These are phyloP conservation scores for Aurelia aurita DNA, from an alignment of 30 jellyfish, hydroid and myxozoan genomes.

Conservation along the genomic window DNA sequence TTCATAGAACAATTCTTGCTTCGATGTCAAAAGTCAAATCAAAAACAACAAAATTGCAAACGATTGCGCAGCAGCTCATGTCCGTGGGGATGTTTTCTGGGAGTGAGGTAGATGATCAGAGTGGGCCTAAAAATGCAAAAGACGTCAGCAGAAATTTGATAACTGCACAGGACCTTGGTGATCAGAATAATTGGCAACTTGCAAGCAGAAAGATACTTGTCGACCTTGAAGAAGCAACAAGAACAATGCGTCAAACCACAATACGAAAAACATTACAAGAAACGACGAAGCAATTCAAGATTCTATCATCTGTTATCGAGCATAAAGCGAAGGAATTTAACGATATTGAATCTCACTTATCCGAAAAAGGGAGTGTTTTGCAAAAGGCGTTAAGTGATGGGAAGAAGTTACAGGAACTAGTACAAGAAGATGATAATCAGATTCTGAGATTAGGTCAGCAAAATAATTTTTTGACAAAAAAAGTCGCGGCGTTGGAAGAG, in stretches of 20 bases:
- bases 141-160: neutral
- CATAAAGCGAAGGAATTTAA: conserved; percentile 32
- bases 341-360: conserved; percentile 40
- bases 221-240: conserved; percentile 48
- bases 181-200: conserved; percentile 46
- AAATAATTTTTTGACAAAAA: conserved; percentile 1
- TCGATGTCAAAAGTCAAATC: conserved; percentile 21
- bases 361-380: conserved; percentile 39
- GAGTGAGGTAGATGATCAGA: neutral
- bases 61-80: conserved; percentile 33
- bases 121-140: neutral
- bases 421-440: conserved; percentile 6
- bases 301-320: conserved; percentile 49
- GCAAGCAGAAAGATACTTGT: conserved; percentile 45
- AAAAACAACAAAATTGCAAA: conserved; percentile 14
- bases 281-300: conserved; percentile 47
- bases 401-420: conserved; percentile 4
- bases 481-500: conserved; percentile 27
- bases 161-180: conserved; percentile 61
- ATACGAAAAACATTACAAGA: conserved; percentile 37
- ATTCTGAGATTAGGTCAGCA: conserved; percentile 13
- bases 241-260: conserved; percentile 42
- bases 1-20: conserved; percentile 18
- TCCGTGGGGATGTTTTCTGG: neutral
- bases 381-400: conserved; percentile 27